These are phyloP conservation scores for Drosophila koepferae DNA, from an alignment of 2,888 invertebrate species.

Conservation along the genomic window DNA sequence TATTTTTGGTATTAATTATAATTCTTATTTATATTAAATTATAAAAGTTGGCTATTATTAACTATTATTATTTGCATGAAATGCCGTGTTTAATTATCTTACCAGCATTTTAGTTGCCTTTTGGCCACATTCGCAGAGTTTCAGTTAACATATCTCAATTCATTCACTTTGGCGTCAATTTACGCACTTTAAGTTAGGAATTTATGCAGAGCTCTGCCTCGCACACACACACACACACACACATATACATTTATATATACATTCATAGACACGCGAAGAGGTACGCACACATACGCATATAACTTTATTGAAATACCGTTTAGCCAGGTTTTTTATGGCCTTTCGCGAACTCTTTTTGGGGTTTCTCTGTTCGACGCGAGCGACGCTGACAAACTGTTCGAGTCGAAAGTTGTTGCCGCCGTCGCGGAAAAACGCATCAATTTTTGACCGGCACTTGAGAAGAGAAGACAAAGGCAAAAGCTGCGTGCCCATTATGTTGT, in stretches of 20 bases:
- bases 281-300: neutral
- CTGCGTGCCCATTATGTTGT: constrained; percentile 60
- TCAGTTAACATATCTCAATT: constrained; percentile 3
- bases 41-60: too few species aligned
- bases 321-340: constrained; percentile 17
- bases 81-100: neutral
- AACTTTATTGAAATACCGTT: constrained; percentile 8
- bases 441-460: constrained; percentile 75
- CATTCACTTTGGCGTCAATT: constrained; percentile 21
- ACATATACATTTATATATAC: neutral
- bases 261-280: neutral
- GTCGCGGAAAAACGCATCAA: constrained; percentile 77
- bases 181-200: constrained; percentile 36
- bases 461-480: constrained; percentile 74
- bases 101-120: constrained; percentile 26
- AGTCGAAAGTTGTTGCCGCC: constrained; percentile 57
- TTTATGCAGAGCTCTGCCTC: neutral
- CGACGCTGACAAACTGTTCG: constrained; percentile 74
- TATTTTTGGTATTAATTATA: too few species aligned
- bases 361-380: constrained; percentile 59
- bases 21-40: too few species aligned
- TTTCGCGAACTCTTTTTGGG: constrained; percentile 41
- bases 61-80: neutral
- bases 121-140: neutral
- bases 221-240: neutral